Evolutionary conservation across 2,888 invertebrate genomes (phyloP).

Genomic region (Masnerella sp.): DNA sequence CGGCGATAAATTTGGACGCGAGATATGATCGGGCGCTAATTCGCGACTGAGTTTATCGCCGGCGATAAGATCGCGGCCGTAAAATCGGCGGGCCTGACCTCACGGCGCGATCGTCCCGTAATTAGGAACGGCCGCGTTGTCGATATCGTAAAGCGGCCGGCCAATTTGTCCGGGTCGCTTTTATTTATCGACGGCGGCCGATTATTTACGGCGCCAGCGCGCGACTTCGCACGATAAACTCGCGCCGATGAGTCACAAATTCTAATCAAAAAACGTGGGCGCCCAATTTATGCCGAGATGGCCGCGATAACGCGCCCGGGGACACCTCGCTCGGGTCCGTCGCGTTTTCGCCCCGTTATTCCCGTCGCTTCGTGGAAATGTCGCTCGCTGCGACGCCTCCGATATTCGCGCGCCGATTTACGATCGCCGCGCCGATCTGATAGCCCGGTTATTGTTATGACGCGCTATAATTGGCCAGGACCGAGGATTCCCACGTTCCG

Average conservation of each 20-base stretch:
- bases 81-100: constrained; percentile 60
- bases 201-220: constrained; percentile 39
- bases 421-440: constrained; percentile 19
- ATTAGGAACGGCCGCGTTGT: constrained; percentile 45
- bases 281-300: constrained; percentile 56
- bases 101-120: constrained; percentile 48
- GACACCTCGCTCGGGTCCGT: constrained; percentile 76
- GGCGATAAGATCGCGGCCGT: constrained; percentile 62
- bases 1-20: constrained; percentile 71
- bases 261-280: constrained; percentile 71
- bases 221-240: constrained; percentile 64
- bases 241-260: constrained; percentile 73
- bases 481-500: constrained; percentile 24
- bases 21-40: constrained; percentile 73
- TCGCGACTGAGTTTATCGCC: constrained; percentile 74
- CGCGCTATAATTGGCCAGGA: constrained; percentile 20
- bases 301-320: constrained; percentile 64
- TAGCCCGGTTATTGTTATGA: constrained; percentile 17
- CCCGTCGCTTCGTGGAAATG: constrained; percentile 66
- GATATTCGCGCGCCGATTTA: constrained; percentile 22
- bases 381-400: constrained; percentile 61
- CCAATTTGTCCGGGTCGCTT: constrained; percentile 46
- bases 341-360: constrained; percentile 72
- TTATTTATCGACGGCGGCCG: constrained; percentile 37
- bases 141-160: constrained; percentile 42